Evolutionary conservation across 2,113 vertebrate genomes (phyloP).

Genomic region (Hylia prasina): DNA sequence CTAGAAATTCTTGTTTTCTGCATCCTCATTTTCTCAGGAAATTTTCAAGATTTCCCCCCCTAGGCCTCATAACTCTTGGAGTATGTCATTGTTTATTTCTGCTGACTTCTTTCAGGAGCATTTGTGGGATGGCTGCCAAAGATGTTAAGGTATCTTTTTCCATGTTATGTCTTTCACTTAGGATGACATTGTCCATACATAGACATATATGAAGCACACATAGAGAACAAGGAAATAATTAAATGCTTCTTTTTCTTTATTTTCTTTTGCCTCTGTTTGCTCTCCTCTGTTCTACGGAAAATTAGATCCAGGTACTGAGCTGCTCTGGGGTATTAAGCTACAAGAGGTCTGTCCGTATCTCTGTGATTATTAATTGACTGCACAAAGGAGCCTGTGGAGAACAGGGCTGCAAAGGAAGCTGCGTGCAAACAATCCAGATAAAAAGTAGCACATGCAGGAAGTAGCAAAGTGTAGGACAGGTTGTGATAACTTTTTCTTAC

Average conservation of each 20-base stretch:
- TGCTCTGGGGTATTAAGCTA: background rate
- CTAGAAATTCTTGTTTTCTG: background rate
- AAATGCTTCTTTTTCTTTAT: background rate
- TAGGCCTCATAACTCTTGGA: background rate
- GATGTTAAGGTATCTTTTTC: slow-evolving; percentile 45
- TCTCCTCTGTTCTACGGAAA: background rate
- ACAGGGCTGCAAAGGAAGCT: background rate
- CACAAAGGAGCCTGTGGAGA: background rate
- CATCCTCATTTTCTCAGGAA: background rate
- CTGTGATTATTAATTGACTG: background rate
- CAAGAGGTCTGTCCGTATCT: background rate
- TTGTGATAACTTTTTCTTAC: background rate
- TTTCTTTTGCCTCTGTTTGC: background rate
- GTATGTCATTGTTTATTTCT: slow-evolving; percentile 25
- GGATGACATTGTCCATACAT: background rate
- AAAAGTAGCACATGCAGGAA: background rate
- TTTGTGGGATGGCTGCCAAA: slow-evolving; percentile 35
- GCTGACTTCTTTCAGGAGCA: background rate
- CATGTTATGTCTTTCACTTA: background rate
- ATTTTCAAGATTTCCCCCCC: background rate
- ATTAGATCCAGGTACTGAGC: background rate
- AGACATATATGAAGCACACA: background rate
- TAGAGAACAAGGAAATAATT: background rate
- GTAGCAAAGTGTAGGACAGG: background rate
- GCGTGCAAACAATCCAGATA: background rate